A percentile compares a stretch with the other conserved stretches of the same genome.
Conservation (phyloP, 2,888 invertebrate species). For the Monoplex corrugatus region DNA sequence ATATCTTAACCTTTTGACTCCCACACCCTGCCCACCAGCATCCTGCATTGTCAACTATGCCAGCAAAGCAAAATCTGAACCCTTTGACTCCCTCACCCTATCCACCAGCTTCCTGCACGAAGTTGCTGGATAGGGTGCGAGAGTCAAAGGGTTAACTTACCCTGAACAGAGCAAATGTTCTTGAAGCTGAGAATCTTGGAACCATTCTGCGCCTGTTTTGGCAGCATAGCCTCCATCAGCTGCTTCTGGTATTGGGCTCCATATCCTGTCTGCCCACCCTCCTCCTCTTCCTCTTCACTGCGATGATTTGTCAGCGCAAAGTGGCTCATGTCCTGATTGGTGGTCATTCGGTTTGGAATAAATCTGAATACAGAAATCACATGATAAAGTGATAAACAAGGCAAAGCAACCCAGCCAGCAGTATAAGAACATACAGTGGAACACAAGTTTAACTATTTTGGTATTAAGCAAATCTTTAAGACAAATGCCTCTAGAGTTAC, state of each 20-base stretch:
- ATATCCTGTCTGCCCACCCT: slow-evolving; percentile 47
- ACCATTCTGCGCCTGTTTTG: slow-evolving; percentile 78
- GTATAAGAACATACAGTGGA: background rate
- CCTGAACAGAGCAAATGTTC: slow-evolving; percentile 84
- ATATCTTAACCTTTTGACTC: no score
- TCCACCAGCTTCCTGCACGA: no score
- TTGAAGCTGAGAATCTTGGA: slow-evolving; percentile 91
- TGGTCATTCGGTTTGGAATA: slow-evolving; percentile 93
- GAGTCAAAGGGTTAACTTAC: no score
- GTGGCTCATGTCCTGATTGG: slow-evolving; percentile 94
- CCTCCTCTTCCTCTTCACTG: slow-evolving; percentile 69
- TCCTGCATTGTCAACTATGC: no score
- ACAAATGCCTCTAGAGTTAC: background rate
- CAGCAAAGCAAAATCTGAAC: no score
- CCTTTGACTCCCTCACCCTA: no score
- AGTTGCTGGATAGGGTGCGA: no score
- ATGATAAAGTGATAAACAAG: slow-evolving; percentile 24
- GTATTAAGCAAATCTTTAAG: background rate
- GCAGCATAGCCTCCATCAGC: slow-evolving; percentile 69
- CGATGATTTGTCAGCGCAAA: slow-evolving; percentile 82
- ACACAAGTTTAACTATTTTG: background rate
- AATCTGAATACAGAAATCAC: slow-evolving; percentile 85
- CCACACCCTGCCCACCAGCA: no score
- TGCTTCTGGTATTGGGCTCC: slow-evolving; percentile 70
- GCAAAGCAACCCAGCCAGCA: background rate